Evolutionary conservation across 1,140 invertebrate genomes (phyloP), one percentile per base, ranked within the genome.

Genomic region (Brachionus plicatilis): DNA sequence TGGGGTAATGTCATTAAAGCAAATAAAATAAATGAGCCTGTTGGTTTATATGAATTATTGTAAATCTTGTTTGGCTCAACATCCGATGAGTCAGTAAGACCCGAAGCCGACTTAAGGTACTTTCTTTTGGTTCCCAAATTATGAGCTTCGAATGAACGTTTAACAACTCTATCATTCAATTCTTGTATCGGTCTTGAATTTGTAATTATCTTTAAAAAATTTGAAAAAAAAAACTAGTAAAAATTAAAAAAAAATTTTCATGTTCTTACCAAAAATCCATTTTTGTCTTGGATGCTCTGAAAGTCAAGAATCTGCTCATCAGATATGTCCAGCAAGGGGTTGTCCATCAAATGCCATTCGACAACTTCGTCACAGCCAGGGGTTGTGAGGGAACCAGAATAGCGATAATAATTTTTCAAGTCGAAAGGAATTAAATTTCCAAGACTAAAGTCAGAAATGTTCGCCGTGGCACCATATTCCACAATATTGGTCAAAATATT

Each of bases 301-400:
- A 72, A 84, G n/a, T 53, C 43, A 0, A 75, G 29, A 14, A 70
- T 37, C 20, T 70, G 60, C 7, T 84, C 82, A 37, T 72, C 45
- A 1, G 60, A 70, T 12, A 70, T 84, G 80, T 95, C 90, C 56
- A 91, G 88, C 11, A 94, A 92, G 1, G 93, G 92, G 82, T 93
- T 91, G 84, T 92, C 93, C 86, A 95, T 94, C 87, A 96, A 93
- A 43, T 95, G 93, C 95, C 95, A 97, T 1, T 92, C 93, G 3
- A 96, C 95, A 3, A 93, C 92, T 91, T 96, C 95, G 8, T 92
- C 92, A 86, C 95, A 96, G 0, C 94, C 94, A 2, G 95, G 95
- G 3, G 95, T 96, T 0, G 95, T 96, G 43, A 96, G 88, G 1
- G 95, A 96, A 0, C 95, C 95, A 60, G 92, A 91, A 88, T 96